Conservation (phyloP, 2,888 invertebrate species). For the Taphrorychus bicolor region DNA sequence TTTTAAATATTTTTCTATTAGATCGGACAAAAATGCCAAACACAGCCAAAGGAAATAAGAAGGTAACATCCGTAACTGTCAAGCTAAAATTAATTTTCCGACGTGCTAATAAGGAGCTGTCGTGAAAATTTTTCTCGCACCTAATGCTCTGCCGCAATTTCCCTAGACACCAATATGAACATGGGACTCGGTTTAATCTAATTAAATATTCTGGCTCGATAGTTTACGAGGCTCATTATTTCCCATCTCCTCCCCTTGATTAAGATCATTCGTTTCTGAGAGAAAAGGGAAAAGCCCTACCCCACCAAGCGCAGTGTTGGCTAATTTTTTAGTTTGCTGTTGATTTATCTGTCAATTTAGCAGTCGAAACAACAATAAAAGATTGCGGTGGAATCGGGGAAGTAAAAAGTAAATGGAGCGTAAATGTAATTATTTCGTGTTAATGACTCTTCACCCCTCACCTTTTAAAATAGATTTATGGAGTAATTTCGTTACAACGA, state of each 20-base stretch:
- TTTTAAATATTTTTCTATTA: background rate
- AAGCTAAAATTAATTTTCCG: constrained; percentile 27
- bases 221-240: constrained; percentile 49
- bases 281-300: background rate
- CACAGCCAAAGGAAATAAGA: background rate
- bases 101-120: constrained; percentile 47
- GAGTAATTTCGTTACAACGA: background rate
- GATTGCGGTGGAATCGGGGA: constrained; percentile 7
- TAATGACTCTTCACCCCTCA: constrained; percentile 11
- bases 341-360: background rate
- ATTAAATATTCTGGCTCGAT: constrained; percentile 52
- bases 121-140: constrained; percentile 54
- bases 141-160: constrained; percentile 56
- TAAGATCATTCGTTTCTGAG: background rate
- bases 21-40: background rate
- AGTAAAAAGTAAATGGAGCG: constrained; percentile 15
- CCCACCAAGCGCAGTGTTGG: background rate
- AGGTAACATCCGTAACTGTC: constrained; percentile 32
- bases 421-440: constrained; percentile 12
- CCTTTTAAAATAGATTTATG: constrained; percentile 5
- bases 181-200: constrained; percentile 52
- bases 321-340: background rate
- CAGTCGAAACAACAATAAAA: background rate
- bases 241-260: constrained; percentile 23
- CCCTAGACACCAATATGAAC: constrained; percentile 54